Evolutionary conservation across 2,113 vertebrate genomes (phyloP), one percentile per base, ranked within the genome.

Genomic region (Megaceryle maxima): DNA sequence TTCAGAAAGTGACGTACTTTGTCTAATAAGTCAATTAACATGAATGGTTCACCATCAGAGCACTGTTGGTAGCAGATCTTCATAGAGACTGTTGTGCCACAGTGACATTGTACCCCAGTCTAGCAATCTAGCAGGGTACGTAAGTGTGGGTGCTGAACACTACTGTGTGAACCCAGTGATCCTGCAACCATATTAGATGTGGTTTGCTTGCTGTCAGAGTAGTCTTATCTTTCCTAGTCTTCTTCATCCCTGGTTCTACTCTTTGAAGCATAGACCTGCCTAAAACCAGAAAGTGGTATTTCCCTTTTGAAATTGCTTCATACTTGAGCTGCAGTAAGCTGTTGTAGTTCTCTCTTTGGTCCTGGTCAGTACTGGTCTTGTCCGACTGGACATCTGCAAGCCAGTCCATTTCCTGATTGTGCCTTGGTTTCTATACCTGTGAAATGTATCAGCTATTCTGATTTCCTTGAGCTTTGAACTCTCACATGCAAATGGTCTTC

Each of bases 111-210:
- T 20, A 13, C 10, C 7, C 9, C n/a, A 44, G 10, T 11, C 33
- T 53, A 46, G 18, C 6, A 51, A n/a, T 41, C 25, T 39, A 48
- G 8, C 16, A 50, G 64, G 22, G 9, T 18, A 37, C 13, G 57
- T 51, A 10, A 31, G 3, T 0, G 0, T 24, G 33, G 4, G 5
- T n/a, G 6, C 29, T 3, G 2, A 51, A 35, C 1, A 0, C 12
- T 75, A 51, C 6, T 0, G 0, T 26, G 10, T 29, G 46, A 69
- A 41, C 33, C 12, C 10, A 37, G 12, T 16, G 16, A 46, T 46
- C 9, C n/a, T 79, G 15, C 48, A 72, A 4, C 4, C n/a, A 43
- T 22, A 55, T 11, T 8, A 50, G n/a, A 55, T 7, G 3, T 46
- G 26, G 6, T 28, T 13, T 53, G 5, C 16, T 19, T 24, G 37